These are phyloP conservation scores for Lagria hirta DNA, from an alignment of 2,888 invertebrate genomes.

Conservation along the genomic window DNA sequence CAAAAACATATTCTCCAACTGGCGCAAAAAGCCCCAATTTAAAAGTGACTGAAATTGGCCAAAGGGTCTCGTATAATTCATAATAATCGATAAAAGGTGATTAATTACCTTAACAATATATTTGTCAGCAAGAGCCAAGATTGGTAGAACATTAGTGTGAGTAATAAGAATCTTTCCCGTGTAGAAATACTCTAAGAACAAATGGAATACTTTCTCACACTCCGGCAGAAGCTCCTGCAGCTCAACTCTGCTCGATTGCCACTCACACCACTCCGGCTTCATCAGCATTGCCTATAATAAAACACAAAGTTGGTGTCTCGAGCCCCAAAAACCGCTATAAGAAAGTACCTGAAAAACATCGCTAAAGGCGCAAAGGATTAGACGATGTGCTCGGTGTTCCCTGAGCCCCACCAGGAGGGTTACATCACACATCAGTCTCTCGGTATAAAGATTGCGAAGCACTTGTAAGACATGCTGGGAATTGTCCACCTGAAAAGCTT, in stretches of 20 bases:
- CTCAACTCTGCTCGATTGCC: slow-evolving; percentile 79
- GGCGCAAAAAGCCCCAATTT: too few relatives aligned
- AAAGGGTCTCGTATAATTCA: too few relatives aligned
- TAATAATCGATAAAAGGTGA: slow-evolving; percentile 1
- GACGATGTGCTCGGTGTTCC: slow-evolving; percentile 83
- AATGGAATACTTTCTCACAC: slow-evolving; percentile 82
- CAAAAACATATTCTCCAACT: too few relatives aligned
- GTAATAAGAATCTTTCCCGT: slow-evolving; percentile 88
- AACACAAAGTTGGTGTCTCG: slow-evolving; percentile 8
- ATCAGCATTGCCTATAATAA: slow-evolving; percentile 84
- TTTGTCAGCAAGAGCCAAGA: slow-evolving; percentile 89
- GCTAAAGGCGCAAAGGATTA: slow-evolving; percentile 90
- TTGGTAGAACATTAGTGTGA: slow-evolving; percentile 80
- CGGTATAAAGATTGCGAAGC: slow-evolving; percentile 80
- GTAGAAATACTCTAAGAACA: slow-evolving; percentile 85
- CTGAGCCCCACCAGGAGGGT: slow-evolving; percentile 79
- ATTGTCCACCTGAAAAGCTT: slow-evolving; percentile 72
- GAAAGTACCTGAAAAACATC: slow-evolving; percentile 89
- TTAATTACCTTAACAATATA: slow-evolving; percentile 81
- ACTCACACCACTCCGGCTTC: slow-evolving; percentile 92
- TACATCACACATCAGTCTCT: slow-evolving; percentile 88
- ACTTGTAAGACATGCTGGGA: slow-evolving; percentile 78
- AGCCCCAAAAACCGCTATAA: slow-evolving; percentile 7
- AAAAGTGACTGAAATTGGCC: too few relatives aligned
- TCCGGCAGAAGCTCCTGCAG: slow-evolving; percentile 78